Evolutionary conservation across 2,797 vertebrate species (phyloP).

Genomic region (Channallabes apus): DNA sequence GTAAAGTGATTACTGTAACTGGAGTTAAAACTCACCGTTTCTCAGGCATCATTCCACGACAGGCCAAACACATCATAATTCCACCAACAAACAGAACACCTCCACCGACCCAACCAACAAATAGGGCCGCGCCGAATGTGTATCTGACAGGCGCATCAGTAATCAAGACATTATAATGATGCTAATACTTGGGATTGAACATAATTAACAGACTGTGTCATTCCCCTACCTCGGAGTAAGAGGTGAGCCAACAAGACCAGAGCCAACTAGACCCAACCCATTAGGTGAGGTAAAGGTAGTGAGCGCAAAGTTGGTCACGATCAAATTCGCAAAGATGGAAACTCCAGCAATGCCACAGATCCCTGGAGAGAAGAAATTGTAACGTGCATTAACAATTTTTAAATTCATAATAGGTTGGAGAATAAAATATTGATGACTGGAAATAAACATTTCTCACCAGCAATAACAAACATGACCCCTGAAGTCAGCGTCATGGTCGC

Average conservation of each 20-base stretch:
- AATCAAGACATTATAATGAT: not conserved
- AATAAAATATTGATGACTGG: conserved; percentile 37
- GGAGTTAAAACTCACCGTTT: conserved; percentile 68
- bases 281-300: conserved; percentile 51
- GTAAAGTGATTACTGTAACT: not conserved
- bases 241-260: conserved; percentile 53
- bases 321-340: conserved; percentile 89
- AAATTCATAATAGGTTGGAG: conserved; percentile 17
- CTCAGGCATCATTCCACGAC: conserved; percentile 78
- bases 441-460: conserved; percentile 70
- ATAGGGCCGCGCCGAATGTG: conserved; percentile 88
- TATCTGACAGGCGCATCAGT: conserved; percentile 72
- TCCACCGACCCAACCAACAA: conserved; percentile 88
- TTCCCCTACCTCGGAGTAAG: conserved; percentile 66
- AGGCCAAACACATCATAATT: conserved; percentile 87
- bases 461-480: conserved; percentile 82
- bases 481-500: conserved; percentile 88
- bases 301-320: conserved; percentile 87
- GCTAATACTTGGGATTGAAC: not conserved
- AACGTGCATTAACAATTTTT: conserved; percentile 30
- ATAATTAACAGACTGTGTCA: not conserved
- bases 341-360: conserved; percentile 87
- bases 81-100: conserved; percentile 84
- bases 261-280: conserved; percentile 51
- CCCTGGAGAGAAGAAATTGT: conserved; percentile 66